These are phyloP conservation scores for Lophotis ruficrista DNA, from an alignment of 2,113 vertebrate genomes.

Conservation along the genomic window DNA sequence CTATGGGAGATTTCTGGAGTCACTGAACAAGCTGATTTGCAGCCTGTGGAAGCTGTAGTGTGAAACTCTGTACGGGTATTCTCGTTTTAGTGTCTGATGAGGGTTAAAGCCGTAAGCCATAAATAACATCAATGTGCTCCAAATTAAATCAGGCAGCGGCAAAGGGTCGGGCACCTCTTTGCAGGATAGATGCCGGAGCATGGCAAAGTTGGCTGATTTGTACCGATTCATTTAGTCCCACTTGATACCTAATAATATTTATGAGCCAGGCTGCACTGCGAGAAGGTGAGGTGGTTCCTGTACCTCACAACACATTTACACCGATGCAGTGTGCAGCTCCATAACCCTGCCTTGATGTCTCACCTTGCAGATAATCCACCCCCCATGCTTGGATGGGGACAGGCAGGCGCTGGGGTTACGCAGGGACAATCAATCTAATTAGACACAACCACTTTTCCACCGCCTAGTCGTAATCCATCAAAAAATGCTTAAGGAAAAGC, in stretches of 20 bases:
- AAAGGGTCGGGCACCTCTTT: not conserved
- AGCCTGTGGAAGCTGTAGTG: not conserved
- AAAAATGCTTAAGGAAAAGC: not conserved
- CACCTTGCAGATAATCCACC: not conserved
- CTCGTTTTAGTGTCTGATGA: not conserved
- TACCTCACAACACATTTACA: not conserved
- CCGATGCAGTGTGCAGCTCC: not conserved
- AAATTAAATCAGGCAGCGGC: not conserved
- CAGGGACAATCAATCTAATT: not conserved
- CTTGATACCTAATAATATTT: slow-evolving; percentile 21
- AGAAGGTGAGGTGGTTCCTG: not conserved
- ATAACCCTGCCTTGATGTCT: not conserved
- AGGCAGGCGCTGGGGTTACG: not conserved
- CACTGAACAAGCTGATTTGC: not conserved
- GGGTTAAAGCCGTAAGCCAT: not conserved
- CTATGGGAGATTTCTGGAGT: not conserved
- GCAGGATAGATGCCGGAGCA: not conserved
- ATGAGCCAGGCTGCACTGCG: not conserved
- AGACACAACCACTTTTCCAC: not conserved
- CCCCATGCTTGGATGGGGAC: accelerated
- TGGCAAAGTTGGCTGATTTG: not conserved
- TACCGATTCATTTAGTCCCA: not conserved
- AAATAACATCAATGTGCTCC: slow-evolving; percentile 25
- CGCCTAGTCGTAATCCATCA: not conserved
- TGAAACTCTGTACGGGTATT: not conserved